phyloP scores from a whole-genome alignment of 2,888 invertebrate species.

The Oligia strigilis region DNA sequence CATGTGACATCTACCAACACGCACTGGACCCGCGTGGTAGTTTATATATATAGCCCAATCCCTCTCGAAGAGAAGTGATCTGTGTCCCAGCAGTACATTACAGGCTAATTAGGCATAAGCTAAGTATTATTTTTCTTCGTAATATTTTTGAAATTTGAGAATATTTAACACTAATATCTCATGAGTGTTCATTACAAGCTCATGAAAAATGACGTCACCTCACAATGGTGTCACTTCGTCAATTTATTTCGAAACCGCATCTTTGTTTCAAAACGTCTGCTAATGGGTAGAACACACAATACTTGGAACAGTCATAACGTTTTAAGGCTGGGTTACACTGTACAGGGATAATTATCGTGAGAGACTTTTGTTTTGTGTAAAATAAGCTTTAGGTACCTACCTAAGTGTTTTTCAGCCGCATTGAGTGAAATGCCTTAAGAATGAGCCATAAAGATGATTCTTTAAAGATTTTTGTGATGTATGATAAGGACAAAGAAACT shows the following conservation, averaged over 20 bases:
- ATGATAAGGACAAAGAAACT: background rate
- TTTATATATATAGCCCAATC: too few species aligned
- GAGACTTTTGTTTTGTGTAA: conserved; percentile 34
- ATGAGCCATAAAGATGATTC: background rate
- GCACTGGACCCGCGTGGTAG: too few species aligned
- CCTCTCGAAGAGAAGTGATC: too few species aligned
- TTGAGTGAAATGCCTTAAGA: background rate
- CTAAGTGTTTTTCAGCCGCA: background rate
- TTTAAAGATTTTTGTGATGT: background rate
- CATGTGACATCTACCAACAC: too few species aligned
- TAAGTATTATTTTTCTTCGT: background rate
- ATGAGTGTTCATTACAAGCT: conserved; percentile 35
- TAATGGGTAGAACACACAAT: conserved; percentile 65
- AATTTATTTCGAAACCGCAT: conserved; percentile 71
- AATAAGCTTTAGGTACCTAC: background rate
- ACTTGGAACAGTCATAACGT: conserved; percentile 53
- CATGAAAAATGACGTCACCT: conserved; percentile 46
- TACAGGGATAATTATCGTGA: conserved; percentile 58
- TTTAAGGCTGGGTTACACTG: conserved; percentile 55
- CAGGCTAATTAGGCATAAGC: too few species aligned
- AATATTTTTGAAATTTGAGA: background rate
- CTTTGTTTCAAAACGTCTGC: conserved; percentile 72
- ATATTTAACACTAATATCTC: background rate
- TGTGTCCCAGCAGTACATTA: too few species aligned
- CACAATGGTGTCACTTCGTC: conserved; percentile 59